Percentiles rank a stretch among this genome's conserved stretches.
These are phyloP conservation scores for Heteromormyrus szaboi DNA, from an alignment of 2,797 vertebrate species.

Conservation along the genomic window DNA sequence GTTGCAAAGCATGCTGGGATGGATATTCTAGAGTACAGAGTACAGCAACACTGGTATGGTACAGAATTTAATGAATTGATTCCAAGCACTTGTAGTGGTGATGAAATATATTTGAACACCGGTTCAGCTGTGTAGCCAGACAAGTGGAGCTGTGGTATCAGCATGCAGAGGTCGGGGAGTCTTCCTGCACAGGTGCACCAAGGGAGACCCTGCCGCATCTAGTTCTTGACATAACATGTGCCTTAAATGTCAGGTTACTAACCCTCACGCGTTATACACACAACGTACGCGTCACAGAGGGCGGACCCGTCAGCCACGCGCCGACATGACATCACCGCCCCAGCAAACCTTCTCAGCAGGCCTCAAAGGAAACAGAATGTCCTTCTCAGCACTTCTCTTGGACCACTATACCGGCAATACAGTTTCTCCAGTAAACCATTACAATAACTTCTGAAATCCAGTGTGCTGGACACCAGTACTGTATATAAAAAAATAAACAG, in stretches of 20 bases:
- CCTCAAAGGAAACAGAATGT: neutral
- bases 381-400: neutral
- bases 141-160: neutral
- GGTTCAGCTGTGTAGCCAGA: neutral
- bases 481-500: neutral
- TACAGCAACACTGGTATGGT: neutral
- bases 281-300: neutral
- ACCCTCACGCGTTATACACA: neutral
- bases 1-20: neutral
- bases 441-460: neutral
- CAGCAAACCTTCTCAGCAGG: neutral
- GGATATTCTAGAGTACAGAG: neutral
- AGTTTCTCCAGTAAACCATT: neutral
- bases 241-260: neutral
- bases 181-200: neutral
- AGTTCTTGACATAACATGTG: neutral
- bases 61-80: neutral
- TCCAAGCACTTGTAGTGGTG: neutral
- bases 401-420: neutral
- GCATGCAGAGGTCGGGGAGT: neutral
- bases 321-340: neutral
- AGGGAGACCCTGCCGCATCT: neutral
- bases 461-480: neutral
- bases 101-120: neutral
- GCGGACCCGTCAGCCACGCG: neutral